Evolutionary conservation across 2,888 invertebrate species (phyloP).

Genomic region (Dusona sp.): DNA sequence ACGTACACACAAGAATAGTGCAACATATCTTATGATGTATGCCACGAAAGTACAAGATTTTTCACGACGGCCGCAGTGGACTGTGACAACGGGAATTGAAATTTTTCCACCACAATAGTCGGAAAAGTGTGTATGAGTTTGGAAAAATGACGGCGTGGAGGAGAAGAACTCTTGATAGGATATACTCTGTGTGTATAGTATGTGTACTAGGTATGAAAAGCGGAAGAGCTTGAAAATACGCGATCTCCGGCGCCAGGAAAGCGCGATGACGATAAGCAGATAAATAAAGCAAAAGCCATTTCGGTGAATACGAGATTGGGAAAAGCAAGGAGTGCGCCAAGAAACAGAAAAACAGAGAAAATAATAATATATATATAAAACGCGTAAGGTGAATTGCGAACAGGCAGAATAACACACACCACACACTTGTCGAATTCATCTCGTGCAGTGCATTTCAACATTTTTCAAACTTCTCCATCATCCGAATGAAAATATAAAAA

Average conservation of each 20-base stretch:
- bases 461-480: neutral
- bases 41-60: constrained; percentile 60
- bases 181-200: neutral
- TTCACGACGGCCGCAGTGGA: constrained; percentile 44
- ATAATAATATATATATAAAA: neutral
- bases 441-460: neutral
- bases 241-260: constrained; percentile 60
- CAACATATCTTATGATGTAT: constrained; percentile 54
- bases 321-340: constrained; percentile 38
- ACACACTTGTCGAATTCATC: constrained; percentile 2
- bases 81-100: constrained; percentile 63
- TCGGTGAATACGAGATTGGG: constrained; percentile 44
- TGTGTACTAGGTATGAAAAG: constrained; percentile 20
- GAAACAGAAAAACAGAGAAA: constrained; percentile 34
- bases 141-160: constrained; percentile 33
- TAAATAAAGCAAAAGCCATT: constrained; percentile 66
- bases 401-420: constrained; percentile 18
- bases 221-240: constrained; percentile 53
- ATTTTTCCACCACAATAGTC: constrained; percentile 62
- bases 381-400: constrained; percentile 29
- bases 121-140: constrained; percentile 41
- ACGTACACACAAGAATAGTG: constrained; percentile 38
- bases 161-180: constrained; percentile 28
- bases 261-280: constrained; percentile 64
- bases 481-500: neutral